Percentiles rank a stretch among this genome's conserved stretches.
Evolutionary conservation across 2,888 invertebrate species (phyloP).

Genomic region (Philaethria dido): DNA sequence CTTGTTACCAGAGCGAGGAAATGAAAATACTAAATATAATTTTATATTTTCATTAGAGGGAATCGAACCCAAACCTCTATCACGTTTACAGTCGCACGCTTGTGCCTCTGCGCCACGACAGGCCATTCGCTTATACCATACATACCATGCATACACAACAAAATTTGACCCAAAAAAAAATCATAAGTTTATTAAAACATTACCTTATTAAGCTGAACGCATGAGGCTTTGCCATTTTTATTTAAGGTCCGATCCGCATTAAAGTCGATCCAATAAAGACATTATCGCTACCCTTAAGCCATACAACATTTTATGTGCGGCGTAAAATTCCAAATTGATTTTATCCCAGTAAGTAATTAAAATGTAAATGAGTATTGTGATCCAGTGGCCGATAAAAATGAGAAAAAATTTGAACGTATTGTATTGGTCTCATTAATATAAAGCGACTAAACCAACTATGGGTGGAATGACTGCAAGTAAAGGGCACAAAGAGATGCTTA

Average conservation of each 20-base stretch:
- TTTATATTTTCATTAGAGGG: too few relatives aligned
- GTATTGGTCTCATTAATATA: slow-evolving; percentile 46
- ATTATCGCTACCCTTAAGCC: slow-evolving; percentile 39
- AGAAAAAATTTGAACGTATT: slow-evolving; percentile 46
- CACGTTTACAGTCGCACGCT: too few relatives aligned
- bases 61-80: too few relatives aligned
- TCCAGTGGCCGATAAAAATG: slow-evolving; percentile 48
- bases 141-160: background rate
- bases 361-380: slow-evolving; percentile 69
- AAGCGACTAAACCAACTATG: slow-evolving; percentile 33
- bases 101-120: too few relatives aligned
- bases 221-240: slow-evolving; percentile 16
- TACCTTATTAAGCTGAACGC: background rate
- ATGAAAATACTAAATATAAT: too few relatives aligned
- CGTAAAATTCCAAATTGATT: slow-evolving; percentile 62
- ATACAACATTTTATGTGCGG: slow-evolving; percentile 45
- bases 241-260: slow-evolving; percentile 15
- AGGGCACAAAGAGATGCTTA: background rate
- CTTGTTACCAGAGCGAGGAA: too few relatives aligned
- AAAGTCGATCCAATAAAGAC: slow-evolving; percentile 24
- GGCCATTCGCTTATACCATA: too few relatives aligned
- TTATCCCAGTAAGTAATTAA: slow-evolving; percentile 66
- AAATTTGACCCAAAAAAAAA: background rate
- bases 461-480: slow-evolving; percentile 7
- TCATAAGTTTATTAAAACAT: background rate